Percentiles rank a stretch among this genome's conserved stretches.
These are phyloP conservation scores for Acipenser oxyrinchus DNA, from an alignment of 2,797 vertebrate species.

Conservation along the genomic window DNA sequence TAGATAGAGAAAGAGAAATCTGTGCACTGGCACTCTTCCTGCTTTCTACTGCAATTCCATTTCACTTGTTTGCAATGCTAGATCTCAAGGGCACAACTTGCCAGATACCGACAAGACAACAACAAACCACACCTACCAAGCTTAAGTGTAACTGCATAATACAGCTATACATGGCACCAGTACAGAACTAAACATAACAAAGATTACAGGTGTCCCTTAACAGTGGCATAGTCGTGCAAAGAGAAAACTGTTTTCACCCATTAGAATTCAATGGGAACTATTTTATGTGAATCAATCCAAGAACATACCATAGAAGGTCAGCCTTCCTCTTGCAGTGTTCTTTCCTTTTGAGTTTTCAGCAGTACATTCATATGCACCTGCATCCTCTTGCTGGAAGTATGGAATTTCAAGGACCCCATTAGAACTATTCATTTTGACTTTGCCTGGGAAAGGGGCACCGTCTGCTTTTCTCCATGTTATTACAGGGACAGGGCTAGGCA, in stretches of 20 bases:
- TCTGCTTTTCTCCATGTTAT: slow-evolving; percentile 84
- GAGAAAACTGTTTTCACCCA: neutral
- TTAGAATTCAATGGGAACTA: slow-evolving; percentile 10
- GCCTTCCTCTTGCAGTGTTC: slow-evolving; percentile 73
- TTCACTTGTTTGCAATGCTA: no score
- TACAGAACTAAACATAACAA: no score
- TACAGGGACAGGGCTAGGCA: slow-evolving; percentile 73
- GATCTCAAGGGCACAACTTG: no score
- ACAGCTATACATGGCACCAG: no score
- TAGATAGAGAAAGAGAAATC: no score
- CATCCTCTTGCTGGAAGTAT: slow-evolving; percentile 85
- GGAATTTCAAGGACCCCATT: slow-evolving; percentile 85
- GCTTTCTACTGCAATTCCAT: no score
- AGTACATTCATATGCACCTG: slow-evolving; percentile 76
- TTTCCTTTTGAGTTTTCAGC: slow-evolving; percentile 81
- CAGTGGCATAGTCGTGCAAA: no score
- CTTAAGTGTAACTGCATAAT: no score
- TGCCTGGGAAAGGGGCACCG: slow-evolving; percentile 76
- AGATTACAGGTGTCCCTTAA: no score
- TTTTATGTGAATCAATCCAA: slow-evolving; percentile 1
- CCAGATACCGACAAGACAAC: no score
- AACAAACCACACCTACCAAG: no score
- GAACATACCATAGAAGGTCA: slow-evolving; percentile 75
- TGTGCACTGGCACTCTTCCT: no score
- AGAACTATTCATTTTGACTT: slow-evolving; percentile 80